These are phyloP conservation scores for Netelia melanura DNA, from an alignment of 2,888 invertebrate genomes.

Conservation along the genomic window DNA sequence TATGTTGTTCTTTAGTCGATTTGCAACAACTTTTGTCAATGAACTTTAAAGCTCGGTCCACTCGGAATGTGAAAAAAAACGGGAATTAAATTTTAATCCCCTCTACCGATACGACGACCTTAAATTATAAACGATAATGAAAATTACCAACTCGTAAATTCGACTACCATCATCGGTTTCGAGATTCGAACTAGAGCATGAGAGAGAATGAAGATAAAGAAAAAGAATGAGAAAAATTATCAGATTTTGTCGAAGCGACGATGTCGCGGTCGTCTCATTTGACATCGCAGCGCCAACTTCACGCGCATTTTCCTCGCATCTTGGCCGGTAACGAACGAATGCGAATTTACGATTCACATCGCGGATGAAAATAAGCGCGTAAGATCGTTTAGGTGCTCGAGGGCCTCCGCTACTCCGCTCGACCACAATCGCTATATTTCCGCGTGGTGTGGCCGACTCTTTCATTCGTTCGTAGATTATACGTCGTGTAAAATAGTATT, in stretches of 20 bases:
- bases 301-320: conserved; percentile 28
- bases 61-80: no score
- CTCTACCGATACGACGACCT: no score
- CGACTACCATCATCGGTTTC: neutral
- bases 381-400: conserved; percentile 69
- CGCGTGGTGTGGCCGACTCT: conserved; percentile 63
- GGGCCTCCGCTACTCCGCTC: conserved; percentile 37
- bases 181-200: neutral
- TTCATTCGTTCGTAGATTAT: conserved; percentile 66
- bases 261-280: conserved; percentile 10
- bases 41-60: no score
- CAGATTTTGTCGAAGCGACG: neutral
- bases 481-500: conserved; percentile 21
- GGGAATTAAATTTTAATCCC: no score
- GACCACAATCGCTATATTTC: conserved; percentile 74
- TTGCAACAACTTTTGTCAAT: no score
- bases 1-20: no score
- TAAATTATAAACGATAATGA: no score
- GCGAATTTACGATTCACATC: conserved; percentile 75
- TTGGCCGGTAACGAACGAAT: conserved; percentile 47
- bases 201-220: neutral
- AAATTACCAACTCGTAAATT: neutral
- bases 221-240: neutral
- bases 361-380: conserved; percentile 80
- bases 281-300: conserved; percentile 18